A percentile compares a stretch with the other conserved stretches of the same genome.
These are phyloP conservation scores for Lathronympha strigana DNA, from an alignment of 2,888 invertebrate genomes.

Conservation along the genomic window DNA sequence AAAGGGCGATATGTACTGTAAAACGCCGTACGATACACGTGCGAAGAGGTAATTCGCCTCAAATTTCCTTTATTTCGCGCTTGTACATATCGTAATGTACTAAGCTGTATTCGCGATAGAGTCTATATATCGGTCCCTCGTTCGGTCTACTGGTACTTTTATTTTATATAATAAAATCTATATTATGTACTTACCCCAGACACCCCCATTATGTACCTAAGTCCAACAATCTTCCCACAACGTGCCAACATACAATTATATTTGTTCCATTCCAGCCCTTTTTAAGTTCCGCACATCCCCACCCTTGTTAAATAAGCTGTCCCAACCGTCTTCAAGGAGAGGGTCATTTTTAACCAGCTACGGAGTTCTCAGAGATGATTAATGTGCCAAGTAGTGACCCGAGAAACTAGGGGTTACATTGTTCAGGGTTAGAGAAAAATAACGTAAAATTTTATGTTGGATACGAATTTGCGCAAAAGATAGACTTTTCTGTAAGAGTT, in stretches of 20 bases:
- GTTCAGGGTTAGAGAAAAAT: constrained; percentile 1
- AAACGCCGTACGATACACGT: no score
- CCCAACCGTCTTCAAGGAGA: constrained; percentile 35
- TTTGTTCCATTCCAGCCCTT: background rate
- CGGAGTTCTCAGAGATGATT: constrained; percentile 35
- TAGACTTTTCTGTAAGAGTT: no score
- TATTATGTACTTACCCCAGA: no score
- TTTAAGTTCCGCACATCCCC: constrained; percentile 3
- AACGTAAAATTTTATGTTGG: background rate
- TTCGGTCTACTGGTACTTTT: no score
- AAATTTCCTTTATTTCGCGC: no score
- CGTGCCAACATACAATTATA: background rate
- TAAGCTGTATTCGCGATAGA: no score
- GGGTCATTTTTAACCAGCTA: constrained; percentile 37
- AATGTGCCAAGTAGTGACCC: constrained; percentile 35
- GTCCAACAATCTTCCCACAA: background rate
- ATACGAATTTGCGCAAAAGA: background rate
- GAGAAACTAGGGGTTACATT: constrained; percentile 11
- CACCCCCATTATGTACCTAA: background rate
- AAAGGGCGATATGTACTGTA: no score
- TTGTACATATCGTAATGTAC: no score
- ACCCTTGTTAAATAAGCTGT: constrained; percentile 36
- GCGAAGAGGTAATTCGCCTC: no score
- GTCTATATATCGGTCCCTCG: no score
- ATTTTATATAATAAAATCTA: no score